Conservation (phyloP, 92 coral and sea anemone genomes). For the Siderastrea siderea region DNA sequence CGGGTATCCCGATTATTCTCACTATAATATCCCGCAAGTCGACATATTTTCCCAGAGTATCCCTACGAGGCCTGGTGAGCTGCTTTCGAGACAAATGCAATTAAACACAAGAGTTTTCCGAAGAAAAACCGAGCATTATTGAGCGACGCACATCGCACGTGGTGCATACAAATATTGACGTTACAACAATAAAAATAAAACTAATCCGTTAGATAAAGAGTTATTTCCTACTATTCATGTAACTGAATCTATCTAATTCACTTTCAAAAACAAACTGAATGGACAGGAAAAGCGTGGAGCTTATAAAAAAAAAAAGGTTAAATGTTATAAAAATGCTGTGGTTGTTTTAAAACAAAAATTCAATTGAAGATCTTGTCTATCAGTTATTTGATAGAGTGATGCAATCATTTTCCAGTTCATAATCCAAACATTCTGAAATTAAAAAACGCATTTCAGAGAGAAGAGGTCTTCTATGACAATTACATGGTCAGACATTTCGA, state of each 20-base stretch:
- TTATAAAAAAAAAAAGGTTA: no score
- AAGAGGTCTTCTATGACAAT: no score
- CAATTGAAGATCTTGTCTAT: background rate
- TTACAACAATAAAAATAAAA: no score
- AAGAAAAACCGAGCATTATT: background rate
- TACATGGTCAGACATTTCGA: no score
- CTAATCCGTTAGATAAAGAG: background rate
- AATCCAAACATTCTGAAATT: no score
- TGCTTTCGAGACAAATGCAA: background rate
- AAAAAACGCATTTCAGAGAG: no score
- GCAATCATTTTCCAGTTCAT: no score
- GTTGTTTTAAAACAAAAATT: background rate
- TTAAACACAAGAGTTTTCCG: background rate
- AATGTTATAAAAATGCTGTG: background rate
- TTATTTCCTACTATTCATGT: background rate
- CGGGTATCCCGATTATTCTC: no score
- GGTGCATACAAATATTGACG: background rate
- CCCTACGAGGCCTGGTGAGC: no score
- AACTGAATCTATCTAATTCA: background rate
- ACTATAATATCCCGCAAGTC: no score
- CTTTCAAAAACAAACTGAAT: background rate
- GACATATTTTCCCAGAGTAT: no score
- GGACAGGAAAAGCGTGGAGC: background rate
- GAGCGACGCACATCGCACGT: background rate
- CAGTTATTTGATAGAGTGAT: background rate